A percentile compares a stretch with the other conserved stretches of the same genome.
Evolutionary conservation across 2,797 vertebrate genomes (phyloP).

Genomic region (Muscicapa comitata): DNA sequence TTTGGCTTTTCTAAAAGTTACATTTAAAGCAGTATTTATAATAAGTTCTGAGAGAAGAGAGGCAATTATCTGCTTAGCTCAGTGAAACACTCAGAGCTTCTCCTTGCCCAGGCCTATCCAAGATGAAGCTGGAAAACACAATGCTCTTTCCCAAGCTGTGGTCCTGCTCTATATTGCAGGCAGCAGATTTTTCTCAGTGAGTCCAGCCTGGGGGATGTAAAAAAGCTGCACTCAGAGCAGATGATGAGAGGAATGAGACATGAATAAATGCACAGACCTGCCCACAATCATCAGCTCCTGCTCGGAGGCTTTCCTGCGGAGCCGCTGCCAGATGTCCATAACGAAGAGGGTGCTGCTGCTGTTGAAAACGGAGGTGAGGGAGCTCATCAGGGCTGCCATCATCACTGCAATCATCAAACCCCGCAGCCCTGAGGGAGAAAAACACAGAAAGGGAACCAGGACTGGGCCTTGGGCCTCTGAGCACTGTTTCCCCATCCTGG

Average conservation of each 20-base stretch:
- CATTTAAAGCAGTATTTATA: neutral
- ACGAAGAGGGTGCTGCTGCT: conserved; percentile 93
- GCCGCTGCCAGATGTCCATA: conserved; percentile 87
- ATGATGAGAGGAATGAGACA: neutral
- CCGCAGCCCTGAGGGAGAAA: conserved; percentile 80
- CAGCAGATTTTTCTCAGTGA: neutral
- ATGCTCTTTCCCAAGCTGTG: neutral
- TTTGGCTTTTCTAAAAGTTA: neutral
- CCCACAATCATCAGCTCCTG: conserved; percentile 92
- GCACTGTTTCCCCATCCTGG: neutral
- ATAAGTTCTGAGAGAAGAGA: neutral
- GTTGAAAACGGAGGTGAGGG: conserved; percentile 96
- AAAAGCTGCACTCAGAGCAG: neutral
- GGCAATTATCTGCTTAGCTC: neutral
- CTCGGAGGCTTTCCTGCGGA: conserved; percentile 80
- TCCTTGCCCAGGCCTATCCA: neutral
- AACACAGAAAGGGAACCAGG: neutral
- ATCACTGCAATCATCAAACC: conserved; percentile 95
- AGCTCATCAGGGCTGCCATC: conserved; percentile 94
- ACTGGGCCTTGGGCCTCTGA: neutral
- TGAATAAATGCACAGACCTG: conserved; percentile 74
- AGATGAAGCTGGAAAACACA: neutral
- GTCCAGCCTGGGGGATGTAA: neutral
- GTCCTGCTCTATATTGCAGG: neutral
- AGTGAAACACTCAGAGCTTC: neutral